Evolutionary conservation across 2,888 invertebrate species (phyloP).

Genomic region (Diplolepis rosae): DNA sequence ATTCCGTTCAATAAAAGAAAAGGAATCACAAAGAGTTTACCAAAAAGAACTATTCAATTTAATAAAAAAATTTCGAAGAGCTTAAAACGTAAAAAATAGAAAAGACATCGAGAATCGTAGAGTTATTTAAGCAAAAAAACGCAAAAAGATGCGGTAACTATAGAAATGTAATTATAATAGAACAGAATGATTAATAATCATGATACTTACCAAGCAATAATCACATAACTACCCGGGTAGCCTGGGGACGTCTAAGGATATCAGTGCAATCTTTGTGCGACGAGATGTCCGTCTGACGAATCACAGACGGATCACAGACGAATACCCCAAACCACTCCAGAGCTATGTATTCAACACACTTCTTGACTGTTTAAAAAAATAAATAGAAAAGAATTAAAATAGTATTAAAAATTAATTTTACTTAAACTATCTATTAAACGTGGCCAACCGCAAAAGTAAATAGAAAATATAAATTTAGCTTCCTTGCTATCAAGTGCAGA

Average conservation of each 20-base stretch:
- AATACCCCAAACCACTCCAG: conserved; percentile 66
- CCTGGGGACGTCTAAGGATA: conserved; percentile 69
- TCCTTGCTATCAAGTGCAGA: too few species aligned
- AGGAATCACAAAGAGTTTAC: too few species aligned
- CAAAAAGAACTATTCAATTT: not conserved
- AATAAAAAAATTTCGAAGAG: not conserved
- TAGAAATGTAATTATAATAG: conserved; percentile 76
- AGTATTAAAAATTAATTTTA: not conserved
- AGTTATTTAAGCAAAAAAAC: conserved; percentile 15
- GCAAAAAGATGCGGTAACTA: conserved; percentile 67
- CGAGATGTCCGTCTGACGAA: conserved; percentile 60
- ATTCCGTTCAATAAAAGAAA: too few species aligned
- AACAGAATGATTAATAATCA: conserved; percentile 75
- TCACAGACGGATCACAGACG: conserved; percentile 59
- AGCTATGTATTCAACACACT: conserved; percentile 58
- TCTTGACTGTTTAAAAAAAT: conserved; percentile 56
- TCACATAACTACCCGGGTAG: conserved; percentile 73
- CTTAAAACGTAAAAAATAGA: not conserved
- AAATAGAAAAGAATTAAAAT: conserved; percentile 24
- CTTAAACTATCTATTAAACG: too few species aligned
- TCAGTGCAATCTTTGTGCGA: conserved; percentile 58
- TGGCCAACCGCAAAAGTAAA: too few species aligned
- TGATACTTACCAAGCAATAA: conserved; percentile 72
- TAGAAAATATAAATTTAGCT: too few species aligned
- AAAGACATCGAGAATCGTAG: too few species aligned